Conservation (phyloP, 1,140 invertebrate species). For the Drosophila nebulosa region DNA sequence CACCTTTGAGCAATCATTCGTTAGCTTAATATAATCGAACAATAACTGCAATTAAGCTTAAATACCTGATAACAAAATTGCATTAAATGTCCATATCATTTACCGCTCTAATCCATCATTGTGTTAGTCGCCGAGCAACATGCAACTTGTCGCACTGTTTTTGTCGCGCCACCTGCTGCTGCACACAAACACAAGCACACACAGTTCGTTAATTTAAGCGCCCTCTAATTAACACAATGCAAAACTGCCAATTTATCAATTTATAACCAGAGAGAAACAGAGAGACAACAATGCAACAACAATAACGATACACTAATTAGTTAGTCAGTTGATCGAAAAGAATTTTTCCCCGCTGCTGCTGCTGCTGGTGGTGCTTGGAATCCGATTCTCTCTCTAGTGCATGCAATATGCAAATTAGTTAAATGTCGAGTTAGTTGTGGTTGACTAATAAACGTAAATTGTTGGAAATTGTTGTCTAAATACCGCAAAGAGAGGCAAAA, state of each 20-base stretch:
- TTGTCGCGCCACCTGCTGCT: slow-evolving; percentile 45
- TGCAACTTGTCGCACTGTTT: slow-evolving; percentile 24
- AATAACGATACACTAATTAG: slow-evolving; percentile 30
- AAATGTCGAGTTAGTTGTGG: slow-evolving; percentile 38
- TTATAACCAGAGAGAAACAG: slow-evolving; percentile 4
- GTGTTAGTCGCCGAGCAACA: slow-evolving; percentile 3
- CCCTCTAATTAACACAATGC: slow-evolving; percentile 41
- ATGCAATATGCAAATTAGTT: slow-evolving; percentile 67
- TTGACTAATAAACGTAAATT: slow-evolving; percentile 65
- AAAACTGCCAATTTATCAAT: slow-evolving; percentile 55
- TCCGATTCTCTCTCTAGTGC: slow-evolving; percentile 8
- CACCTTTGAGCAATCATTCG: slow-evolving; percentile 15
- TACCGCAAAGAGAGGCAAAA: slow-evolving; percentile 51
- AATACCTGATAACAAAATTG: slow-evolving; percentile 42
- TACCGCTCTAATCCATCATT: slow-evolving; percentile 42
- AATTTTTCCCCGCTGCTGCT: slow-evolving; percentile 14
- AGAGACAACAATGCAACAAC: slow-evolving; percentile 20
- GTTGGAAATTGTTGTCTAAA: slow-evolving; percentile 66
- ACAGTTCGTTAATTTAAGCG: slow-evolving; percentile 7
- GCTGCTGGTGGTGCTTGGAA: no score
- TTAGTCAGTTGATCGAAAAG: background rate
- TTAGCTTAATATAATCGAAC: slow-evolving; percentile 38
- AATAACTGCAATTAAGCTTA: slow-evolving; percentile 56
- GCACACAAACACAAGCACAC: background rate
- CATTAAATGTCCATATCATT: slow-evolving; percentile 39